Percentiles rank a stretch among this genome's conserved stretches.
Conservation (phyloP, 2,113 vertebrate genomes). For the Sarotherodon lohbergeri region DNA sequence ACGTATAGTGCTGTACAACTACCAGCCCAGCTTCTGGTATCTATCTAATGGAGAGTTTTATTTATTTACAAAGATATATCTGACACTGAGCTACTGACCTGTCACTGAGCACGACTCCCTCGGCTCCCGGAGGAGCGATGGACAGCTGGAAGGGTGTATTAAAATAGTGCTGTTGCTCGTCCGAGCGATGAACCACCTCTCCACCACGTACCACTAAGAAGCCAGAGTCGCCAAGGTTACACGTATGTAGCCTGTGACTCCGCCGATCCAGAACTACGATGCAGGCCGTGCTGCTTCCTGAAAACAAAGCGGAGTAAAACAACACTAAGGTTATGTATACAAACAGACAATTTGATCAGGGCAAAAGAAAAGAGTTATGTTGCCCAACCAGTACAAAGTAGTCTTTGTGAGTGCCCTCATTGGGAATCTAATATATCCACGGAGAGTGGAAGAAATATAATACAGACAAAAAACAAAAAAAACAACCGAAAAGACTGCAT, state of each 20-base stretch:
- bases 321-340: not conserved
- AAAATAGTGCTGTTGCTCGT: conserved; percentile 96
- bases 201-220: conserved; percentile 94
- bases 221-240: conserved; percentile 95
- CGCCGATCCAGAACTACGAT: conserved; percentile 89
- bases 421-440: not conserved
- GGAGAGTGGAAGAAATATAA: not conserved
- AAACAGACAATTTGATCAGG: not conserved
- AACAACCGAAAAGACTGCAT: not conserved
- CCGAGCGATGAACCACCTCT: conserved; percentile 94
- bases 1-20: not conserved
- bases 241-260: conserved; percentile 90
- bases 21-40: not conserved
- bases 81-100: conserved; percentile 53
- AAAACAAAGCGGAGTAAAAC: not conserved
- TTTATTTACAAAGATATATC: not conserved
- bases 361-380: not conserved
- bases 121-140: conserved; percentile 90
- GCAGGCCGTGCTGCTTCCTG: conserved; percentile 95
- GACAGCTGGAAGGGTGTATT: conserved; percentile 94
- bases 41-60: not conserved
- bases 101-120: conserved; percentile 85
- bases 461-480: not conserved
- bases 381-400: not conserved
- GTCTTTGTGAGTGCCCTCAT: not conserved